Conservation (phyloP, 2,797 vertebrate species). For the Galago senegalensis region DNA sequence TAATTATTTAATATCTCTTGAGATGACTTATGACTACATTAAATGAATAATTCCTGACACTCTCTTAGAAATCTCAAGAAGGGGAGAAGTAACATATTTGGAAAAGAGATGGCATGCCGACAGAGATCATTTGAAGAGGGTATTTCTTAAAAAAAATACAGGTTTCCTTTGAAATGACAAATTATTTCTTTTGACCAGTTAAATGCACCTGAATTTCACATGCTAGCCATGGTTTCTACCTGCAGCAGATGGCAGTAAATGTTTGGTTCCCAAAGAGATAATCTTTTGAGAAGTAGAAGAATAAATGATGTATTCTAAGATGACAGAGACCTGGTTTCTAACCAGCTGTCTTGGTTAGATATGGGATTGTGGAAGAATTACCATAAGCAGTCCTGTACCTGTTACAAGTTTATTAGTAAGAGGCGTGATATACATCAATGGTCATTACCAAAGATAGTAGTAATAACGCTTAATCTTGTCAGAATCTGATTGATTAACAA, state of each 20-base stretch:
- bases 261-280: conserved; percentile 40
- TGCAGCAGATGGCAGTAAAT: background rate
- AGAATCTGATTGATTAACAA: conserved; percentile 67
- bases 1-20: background rate
- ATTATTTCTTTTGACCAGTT: conserved; percentile 32
- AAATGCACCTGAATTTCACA: background rate
- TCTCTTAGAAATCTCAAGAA: background rate
- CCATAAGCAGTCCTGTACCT: conserved; percentile 57
- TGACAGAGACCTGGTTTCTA: conserved; percentile 71
- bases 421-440: conserved; percentile 40
- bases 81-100: background rate
- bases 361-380: background rate
- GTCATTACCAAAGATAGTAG: conserved; percentile 74
- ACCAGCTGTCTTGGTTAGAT: conserved; percentile 66
- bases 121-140: background rate
- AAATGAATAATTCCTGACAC: background rate
- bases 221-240: background rate
- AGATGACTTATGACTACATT: background rate
- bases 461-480: conserved; percentile 72
- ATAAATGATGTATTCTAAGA: conserved; percentile 70
- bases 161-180: background rate
- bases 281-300: conserved; percentile 72
- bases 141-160: background rate
- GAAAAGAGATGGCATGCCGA: background rate
- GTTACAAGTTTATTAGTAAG: conserved; percentile 71